These are phyloP conservation scores for Corythornis vintsioides DNA, from an alignment of 2,113 vertebrate genomes.

Conservation along the genomic window DNA sequence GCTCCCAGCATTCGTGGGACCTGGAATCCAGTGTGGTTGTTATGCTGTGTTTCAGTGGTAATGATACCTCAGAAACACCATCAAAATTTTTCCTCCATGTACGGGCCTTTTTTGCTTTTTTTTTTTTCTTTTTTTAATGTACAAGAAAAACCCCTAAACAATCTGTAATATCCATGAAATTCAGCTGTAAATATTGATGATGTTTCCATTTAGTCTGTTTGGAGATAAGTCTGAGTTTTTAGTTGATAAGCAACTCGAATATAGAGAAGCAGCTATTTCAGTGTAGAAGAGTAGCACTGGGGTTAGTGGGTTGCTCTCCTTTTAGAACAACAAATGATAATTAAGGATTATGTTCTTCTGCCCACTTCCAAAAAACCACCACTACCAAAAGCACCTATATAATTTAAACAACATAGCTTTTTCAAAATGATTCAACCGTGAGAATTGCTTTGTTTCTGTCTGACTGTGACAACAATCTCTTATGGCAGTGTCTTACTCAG, in stretches of 20 bases:
- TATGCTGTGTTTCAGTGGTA: neutral
- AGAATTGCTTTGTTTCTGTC: neutral
- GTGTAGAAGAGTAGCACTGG: fast-evolving
- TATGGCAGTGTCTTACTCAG: neutral
- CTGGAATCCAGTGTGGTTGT: neutral
- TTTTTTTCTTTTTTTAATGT: neutral
- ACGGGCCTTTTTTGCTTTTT: neutral
- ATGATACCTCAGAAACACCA: neutral
- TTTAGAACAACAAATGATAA: neutral
- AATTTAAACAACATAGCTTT: neutral
- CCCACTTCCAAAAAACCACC: neutral
- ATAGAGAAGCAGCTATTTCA: neutral
- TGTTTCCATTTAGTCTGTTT: neutral
- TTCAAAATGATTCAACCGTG: neutral
- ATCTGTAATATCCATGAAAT: neutral
- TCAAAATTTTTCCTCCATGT: neutral
- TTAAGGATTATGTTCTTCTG: neutral
- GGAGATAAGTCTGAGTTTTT: neutral
- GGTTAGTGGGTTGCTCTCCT: neutral
- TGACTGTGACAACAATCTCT: neutral
- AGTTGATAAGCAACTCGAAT: neutral
- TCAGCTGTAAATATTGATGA: neutral
- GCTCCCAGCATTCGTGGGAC: neutral
- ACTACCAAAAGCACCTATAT: neutral
- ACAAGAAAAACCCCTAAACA: neutral